Conservation (phyloP, 1,140 invertebrate genomes). For the Lucilia cuprina region DNA sequence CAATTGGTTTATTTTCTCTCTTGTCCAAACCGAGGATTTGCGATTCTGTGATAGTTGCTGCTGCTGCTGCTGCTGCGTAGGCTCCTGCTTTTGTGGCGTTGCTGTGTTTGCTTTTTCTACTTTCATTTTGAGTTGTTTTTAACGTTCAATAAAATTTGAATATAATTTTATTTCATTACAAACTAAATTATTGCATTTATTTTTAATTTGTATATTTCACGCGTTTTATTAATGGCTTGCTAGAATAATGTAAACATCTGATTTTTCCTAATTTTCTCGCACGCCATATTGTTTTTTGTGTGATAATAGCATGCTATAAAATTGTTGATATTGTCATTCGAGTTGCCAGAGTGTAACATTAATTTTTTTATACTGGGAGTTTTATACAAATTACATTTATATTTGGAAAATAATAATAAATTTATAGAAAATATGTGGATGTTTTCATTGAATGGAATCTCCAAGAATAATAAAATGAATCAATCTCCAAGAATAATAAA, state of each 20-base stretch:
- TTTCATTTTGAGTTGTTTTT: neutral
- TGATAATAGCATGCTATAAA: neutral
- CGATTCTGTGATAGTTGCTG: neutral
- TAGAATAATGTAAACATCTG: neutral
- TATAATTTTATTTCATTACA: neutral
- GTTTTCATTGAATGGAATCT: too few relatives aligned
- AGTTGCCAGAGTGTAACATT: neutral
- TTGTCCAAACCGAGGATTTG: constrained; percentile 46
- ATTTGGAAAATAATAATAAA: too few relatives aligned
- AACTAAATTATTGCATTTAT: neutral
- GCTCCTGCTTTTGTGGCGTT: neutral
- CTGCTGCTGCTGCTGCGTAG: neutral
- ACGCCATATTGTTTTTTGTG: neutral
- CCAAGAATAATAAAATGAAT: too few relatives aligned
- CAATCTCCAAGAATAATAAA: too few relatives aligned
- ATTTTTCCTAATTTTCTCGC: neutral
- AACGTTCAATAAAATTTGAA: neutral
- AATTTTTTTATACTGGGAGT: too few relatives aligned
- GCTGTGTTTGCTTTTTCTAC: neutral
- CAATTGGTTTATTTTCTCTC: constrained; percentile 53
- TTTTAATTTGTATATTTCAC: neutral
- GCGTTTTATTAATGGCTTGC: neutral
- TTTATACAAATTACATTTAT: too few relatives aligned
- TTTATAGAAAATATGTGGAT: too few relatives aligned
- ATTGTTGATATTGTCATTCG: neutral